Percentiles rank a stretch among this genome's conserved stretches.
phyloP scores from a whole-genome alignment of 1,140 invertebrate genomes.

The Lordiphosa mommai region DNA sequence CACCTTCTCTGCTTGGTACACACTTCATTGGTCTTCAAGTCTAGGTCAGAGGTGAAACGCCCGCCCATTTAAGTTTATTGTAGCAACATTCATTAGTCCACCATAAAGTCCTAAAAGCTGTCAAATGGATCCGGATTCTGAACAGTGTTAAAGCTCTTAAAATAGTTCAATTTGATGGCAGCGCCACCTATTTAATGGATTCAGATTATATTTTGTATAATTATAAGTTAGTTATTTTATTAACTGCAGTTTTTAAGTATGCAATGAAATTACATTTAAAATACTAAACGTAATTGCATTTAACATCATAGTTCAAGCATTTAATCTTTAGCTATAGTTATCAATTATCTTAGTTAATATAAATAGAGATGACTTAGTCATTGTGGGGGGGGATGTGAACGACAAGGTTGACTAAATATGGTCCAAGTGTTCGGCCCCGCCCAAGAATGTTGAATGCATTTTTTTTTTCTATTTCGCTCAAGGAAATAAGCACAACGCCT shows the following conservation, averaged over 20 bases:
- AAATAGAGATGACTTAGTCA: conserved; percentile 11
- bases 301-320: not conserved
- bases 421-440: conserved; percentile 40
- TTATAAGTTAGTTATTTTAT: too few relatives aligned
- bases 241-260: not conserved
- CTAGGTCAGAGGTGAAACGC: too few relatives aligned
- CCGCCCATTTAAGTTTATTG: too few relatives aligned
- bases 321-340: conserved; percentile 3
- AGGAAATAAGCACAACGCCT: not conserved
- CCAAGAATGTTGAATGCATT: conserved; percentile 21
- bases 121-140: too few relatives aligned
- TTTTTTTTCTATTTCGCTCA: not conserved
- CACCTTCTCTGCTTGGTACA: too few relatives aligned
- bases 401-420: conserved; percentile 6
- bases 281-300: not conserved
- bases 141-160: too few relatives aligned
- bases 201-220: too few relatives aligned
- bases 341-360: conserved; percentile 1
- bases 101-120: too few relatives aligned
- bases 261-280: not conserved
- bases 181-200: too few relatives aligned
- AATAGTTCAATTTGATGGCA: too few relatives aligned
- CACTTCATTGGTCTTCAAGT: too few relatives aligned
- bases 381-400: conserved; percentile 3
- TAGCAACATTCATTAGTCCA: too few relatives aligned